Evolutionary conservation across 2,113 vertebrate species (phyloP).

Genomic region (Colossoma macropomum): DNA sequence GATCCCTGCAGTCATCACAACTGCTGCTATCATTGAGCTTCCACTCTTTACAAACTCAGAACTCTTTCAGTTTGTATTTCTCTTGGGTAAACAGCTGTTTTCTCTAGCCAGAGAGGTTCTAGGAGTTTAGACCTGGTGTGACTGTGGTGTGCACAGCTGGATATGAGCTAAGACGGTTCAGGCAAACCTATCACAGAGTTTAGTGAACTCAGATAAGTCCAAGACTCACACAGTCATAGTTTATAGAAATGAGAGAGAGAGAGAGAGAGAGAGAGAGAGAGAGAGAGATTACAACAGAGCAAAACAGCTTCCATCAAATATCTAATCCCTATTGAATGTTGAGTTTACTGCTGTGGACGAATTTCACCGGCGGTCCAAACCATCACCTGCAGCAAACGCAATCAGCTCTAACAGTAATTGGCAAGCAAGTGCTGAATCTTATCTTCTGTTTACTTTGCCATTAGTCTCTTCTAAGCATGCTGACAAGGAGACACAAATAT

Average conservation of each 20-base stretch:
- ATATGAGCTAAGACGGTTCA: slow-evolving; percentile 1
- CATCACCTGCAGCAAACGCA: no score
- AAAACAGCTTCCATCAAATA: not conserved
- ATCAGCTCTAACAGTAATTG: not conserved
- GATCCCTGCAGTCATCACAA: slow-evolving; percentile 7
- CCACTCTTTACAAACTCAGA: slow-evolving; percentile 21
- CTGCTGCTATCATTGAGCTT: not conserved
- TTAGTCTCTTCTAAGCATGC: not conserved
- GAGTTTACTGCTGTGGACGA: not conserved
- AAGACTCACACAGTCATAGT: not conserved
- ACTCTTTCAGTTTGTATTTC: slow-evolving; percentile 16
- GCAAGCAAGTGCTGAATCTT: not conserved
- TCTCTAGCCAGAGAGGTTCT: slow-evolving; percentile 15
- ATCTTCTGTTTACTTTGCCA: slow-evolving; percentile 24
- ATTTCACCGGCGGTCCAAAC: not conserved
- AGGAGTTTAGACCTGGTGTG: slow-evolving; percentile 1
- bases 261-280: not conserved
- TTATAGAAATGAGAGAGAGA: not conserved
- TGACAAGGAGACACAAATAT: slow-evolving; percentile 21
- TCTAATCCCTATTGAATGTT: not conserved
- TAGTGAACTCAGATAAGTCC: not conserved
- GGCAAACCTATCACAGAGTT: not conserved
- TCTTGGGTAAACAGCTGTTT: slow-evolving; percentile 25
- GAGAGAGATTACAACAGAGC: not conserved
- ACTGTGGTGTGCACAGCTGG: not conserved